Evolutionary conservation across 2,797 vertebrate genomes (phyloP).

Genomic region (Epinephelus coioides): DNA sequence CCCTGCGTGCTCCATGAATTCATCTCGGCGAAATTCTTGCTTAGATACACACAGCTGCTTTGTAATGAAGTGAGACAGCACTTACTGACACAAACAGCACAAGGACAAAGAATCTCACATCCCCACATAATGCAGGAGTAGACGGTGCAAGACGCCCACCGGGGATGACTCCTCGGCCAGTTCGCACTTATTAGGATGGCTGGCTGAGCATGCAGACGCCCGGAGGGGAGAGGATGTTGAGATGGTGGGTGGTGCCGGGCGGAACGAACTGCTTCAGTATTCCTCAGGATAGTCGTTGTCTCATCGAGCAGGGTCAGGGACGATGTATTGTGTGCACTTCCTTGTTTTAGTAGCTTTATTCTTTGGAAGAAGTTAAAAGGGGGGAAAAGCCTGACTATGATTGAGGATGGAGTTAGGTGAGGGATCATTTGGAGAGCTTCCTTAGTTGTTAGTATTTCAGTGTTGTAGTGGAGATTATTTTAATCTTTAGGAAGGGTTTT

Average conservation of each 20-base stretch:
- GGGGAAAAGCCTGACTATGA: not conserved
- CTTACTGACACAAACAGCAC: constrained; percentile 48
- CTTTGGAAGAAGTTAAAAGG: constrained; percentile 36
- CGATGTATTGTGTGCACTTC: constrained; percentile 26
- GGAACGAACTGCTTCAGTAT: constrained; percentile 40
- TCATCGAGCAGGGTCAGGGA: constrained; percentile 13
- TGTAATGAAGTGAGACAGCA: constrained; percentile 43
- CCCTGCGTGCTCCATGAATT: not conserved
- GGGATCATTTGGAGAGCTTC: not conserved
- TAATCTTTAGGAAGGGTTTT: not conserved
- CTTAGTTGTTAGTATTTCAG: not conserved
- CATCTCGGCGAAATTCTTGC: not conserved
- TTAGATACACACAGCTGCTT: constrained; percentile 17
- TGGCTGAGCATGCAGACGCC: constrained; percentile 60
- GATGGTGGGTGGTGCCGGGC: constrained; percentile 55
- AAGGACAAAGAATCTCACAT: constrained; percentile 62
- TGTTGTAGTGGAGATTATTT: not conserved
- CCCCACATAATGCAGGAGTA: constrained; percentile 39
- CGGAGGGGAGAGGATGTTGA: constrained; percentile 56
- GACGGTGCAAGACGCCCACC: constrained; percentile 56
- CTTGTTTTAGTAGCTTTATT: constrained; percentile 17
- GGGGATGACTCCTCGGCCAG: constrained; percentile 54
- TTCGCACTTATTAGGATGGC: constrained; percentile 63
- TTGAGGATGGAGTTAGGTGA: not conserved
- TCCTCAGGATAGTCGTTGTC: constrained; percentile 27